phyloP scores from a whole-genome alignment of 2,797 vertebrate species.

The Arremon brunneinucha region DNA sequence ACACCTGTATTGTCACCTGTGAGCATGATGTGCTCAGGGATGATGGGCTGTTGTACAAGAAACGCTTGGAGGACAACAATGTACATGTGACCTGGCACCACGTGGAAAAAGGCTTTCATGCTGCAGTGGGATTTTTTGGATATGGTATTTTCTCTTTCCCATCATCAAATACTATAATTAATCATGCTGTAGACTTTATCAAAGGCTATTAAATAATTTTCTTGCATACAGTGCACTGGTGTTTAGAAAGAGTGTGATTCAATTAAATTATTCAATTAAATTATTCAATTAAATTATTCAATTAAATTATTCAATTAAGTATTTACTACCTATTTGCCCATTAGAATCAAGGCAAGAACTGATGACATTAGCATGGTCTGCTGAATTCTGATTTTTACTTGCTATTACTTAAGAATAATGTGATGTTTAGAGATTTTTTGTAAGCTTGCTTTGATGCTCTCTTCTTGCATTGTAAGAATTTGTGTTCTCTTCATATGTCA shows the following conservation, averaged over 20 bases:
- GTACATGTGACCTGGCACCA: background rate
- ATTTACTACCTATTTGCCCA: background rate
- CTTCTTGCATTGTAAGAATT: background rate
- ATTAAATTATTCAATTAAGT: background rate
- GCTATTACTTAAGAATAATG: background rate
- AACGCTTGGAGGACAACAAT: background rate
- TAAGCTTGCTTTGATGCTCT: background rate
- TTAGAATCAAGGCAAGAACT: background rate
- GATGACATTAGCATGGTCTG: background rate
- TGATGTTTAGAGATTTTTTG: background rate
- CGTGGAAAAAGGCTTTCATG: background rate
- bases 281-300: background rate
- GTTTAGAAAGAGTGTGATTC: background rate
- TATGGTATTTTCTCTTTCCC: constrained; percentile 47
- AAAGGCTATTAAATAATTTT: background rate
- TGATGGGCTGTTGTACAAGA: constrained; percentile 13
- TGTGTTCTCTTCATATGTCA: background rate
- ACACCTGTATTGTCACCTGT: constrained; percentile 15
- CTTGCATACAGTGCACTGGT: background rate
- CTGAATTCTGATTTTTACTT: background rate
- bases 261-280: background rate
- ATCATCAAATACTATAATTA: background rate
- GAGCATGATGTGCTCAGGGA: constrained; percentile 19
- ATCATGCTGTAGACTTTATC: background rate
- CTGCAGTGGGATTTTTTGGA: background rate